These are phyloP conservation scores for Synergus gifuensis DNA, from an alignment of 2,888 invertebrate species.

Conservation along the genomic window DNA sequence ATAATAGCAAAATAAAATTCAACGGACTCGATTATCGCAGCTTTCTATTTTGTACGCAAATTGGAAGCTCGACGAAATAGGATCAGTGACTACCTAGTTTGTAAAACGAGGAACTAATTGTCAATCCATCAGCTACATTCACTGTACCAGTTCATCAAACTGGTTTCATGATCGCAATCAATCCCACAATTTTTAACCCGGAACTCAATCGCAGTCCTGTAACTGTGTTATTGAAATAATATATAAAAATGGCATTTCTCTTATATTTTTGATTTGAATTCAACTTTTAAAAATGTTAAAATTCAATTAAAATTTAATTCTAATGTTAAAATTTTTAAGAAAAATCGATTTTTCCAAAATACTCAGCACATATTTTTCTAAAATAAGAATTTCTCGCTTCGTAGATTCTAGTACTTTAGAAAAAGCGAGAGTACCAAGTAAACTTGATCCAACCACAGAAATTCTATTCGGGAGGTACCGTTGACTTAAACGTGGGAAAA, in stretches of 20 bases:
- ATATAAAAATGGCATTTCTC: too few relatives aligned
- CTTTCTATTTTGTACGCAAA: slow-evolving; percentile 31
- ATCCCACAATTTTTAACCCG: slow-evolving; percentile 26
- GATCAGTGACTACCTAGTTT: slow-evolving; percentile 36
- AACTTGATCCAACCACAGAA: slow-evolving; percentile 29
- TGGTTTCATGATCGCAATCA: slow-evolving; percentile 26
- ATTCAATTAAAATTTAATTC: background rate
- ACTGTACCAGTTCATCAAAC: slow-evolving; percentile 10
- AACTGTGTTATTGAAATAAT: background rate
- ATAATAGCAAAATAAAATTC: background rate
- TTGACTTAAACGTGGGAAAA: slow-evolving; percentile 42
- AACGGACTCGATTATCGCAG: slow-evolving; percentile 10
- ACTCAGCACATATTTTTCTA: background rate
- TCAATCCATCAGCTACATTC: slow-evolving; percentile 28
- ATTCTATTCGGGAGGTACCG: slow-evolving; percentile 12
- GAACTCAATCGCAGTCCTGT: slow-evolving; percentile 19
- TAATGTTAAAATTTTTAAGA: background rate
- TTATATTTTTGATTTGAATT: too few relatives aligned
- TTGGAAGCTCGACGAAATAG: slow-evolving; percentile 34
- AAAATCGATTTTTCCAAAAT: too few relatives aligned
- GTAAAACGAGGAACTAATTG: slow-evolving; percentile 31
- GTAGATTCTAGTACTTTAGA: background rate
- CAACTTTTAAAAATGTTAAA: too few relatives aligned
- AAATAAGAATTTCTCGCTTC: background rate
- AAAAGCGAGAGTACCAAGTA: background rate